These are phyloP conservation scores for Zapus hudsonius DNA, from an alignment of 2,113 vertebrate species.

Conservation along the genomic window DNA sequence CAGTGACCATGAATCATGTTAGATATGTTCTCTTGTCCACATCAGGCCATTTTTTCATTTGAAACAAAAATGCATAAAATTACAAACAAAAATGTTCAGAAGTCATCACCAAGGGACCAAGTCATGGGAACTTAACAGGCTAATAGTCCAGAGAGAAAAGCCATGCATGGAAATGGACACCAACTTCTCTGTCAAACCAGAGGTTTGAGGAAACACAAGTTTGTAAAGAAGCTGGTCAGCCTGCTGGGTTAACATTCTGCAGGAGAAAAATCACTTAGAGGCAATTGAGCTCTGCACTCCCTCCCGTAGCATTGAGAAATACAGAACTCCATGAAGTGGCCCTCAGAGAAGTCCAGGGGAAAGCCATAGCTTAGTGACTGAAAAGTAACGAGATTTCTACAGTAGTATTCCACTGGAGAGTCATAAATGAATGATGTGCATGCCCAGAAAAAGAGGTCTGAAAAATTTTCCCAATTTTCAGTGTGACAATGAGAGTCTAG, in stretches of 20 bases:
- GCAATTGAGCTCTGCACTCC: neutral
- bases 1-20: neutral
- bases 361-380: neutral
- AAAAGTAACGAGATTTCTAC: conserved; percentile 7
- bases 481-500: neutral
- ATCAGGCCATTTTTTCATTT: neutral
- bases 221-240: neutral
- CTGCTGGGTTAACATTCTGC: neutral
- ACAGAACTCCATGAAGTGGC: neutral
- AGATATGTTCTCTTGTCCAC: neutral
- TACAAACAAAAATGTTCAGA: neutral
- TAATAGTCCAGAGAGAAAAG: neutral
- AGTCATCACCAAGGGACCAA: neutral
- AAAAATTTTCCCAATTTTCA: neutral
- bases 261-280: conserved; percentile 33
- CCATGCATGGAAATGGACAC: rapidly evolving
- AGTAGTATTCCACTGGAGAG: neutral
- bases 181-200: neutral
- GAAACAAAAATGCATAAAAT: neutral
- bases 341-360: neutral
- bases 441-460: neutral
- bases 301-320: conserved; percentile 41
- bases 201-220: neutral
- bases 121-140: neutral
- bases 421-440: neutral